Percentiles rank a stretch among this genome's conserved stretches.
Evolutionary conservation across 1,140 invertebrate species (phyloP).

Genomic region (Spodoptera litura): DNA sequence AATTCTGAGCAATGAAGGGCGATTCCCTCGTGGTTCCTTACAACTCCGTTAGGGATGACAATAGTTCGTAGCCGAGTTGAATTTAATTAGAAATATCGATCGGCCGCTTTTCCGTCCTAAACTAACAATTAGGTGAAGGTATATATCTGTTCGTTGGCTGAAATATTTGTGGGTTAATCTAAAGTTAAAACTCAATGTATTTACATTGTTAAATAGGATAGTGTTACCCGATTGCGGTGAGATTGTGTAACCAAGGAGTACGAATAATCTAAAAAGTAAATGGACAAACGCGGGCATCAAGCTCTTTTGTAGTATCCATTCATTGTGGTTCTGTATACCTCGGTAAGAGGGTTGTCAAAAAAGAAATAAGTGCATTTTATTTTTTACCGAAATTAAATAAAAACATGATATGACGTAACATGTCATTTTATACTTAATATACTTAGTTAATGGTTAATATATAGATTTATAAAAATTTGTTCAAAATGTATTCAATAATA

Average conservation of each 20-base stretch:
- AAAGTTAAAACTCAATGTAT: constrained; percentile 47
- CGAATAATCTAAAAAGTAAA: constrained; percentile 25
- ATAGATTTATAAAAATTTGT: too few species aligned
- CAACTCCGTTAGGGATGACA: constrained; percentile 68
- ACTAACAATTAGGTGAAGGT: constrained; percentile 50
- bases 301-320: background rate
- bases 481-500: too few species aligned
- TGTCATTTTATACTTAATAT: too few species aligned
- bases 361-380: too few species aligned
- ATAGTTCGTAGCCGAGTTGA: constrained; percentile 58
- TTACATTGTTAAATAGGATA: constrained; percentile 42
- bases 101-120: constrained; percentile 42
- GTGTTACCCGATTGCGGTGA: constrained; percentile 15
- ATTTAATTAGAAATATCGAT: constrained; percentile 80
- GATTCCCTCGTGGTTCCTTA: constrained; percentile 63
- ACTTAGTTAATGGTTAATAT: too few species aligned
- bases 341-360: too few species aligned
- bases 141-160: constrained; percentile 31
- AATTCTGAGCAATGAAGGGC: constrained; percentile 77
- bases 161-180: constrained; percentile 46
- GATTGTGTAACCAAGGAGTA: constrained; percentile 8
- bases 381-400: too few species aligned
- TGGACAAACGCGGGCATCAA: background rate
- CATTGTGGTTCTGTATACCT: too few species aligned
- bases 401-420: too few species aligned